Evolutionary conservation across 2,888 invertebrate genomes (phyloP).

Genomic region (Sinelater perroti): DNA sequence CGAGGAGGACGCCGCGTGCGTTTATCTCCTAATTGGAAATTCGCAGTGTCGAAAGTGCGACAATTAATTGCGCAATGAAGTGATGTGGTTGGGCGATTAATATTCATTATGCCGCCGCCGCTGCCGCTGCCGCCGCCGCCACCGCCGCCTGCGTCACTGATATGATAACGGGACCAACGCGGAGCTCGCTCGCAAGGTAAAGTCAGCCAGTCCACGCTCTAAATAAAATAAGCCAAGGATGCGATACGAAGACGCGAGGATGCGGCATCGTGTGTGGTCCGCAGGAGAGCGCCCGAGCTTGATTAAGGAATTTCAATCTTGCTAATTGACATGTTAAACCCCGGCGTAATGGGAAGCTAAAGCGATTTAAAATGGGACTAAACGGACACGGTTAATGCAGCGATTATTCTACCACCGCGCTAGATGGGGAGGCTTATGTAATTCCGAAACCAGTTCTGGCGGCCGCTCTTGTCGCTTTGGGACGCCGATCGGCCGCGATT

Average conservation of each 20-base stretch:
- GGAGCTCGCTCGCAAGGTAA: slow-evolving; percentile 47
- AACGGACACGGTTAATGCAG: slow-evolving; percentile 54
- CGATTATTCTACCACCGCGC: slow-evolving; percentile 47
- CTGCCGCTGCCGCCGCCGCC: slow-evolving; percentile 40
- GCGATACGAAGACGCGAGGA: too few relatives aligned
- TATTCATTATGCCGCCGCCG: slow-evolving; percentile 37
- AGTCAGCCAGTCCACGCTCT: slow-evolving; percentile 35
- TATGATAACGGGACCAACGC: slow-evolving; percentile 41
- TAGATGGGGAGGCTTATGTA: slow-evolving; percentile 49
- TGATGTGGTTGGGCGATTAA: slow-evolving; percentile 44
- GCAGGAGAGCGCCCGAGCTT: slow-evolving; percentile 39
- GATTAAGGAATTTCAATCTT: slow-evolving; percentile 51
- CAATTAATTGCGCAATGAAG: slow-evolving; percentile 36
- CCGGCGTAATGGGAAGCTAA: slow-evolving; percentile 46
- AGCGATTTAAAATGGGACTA: slow-evolving; percentile 52
- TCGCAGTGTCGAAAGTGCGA: slow-evolving; percentile 33
- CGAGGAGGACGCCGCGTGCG: slow-evolving; percentile 28
- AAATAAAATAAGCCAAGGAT: slow-evolving; percentile 32
- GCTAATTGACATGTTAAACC: slow-evolving; percentile 58
- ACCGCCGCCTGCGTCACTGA: slow-evolving; percentile 40
- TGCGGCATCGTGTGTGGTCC: slow-evolving; percentile 48
- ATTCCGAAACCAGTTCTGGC: slow-evolving; percentile 53
- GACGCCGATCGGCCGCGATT: slow-evolving; percentile 34
- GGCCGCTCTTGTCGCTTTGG: slow-evolving; percentile 47
- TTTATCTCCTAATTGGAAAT: slow-evolving; percentile 26